Conservation (phyloP, 2,113 vertebrate genomes). For the Gila orcuttii region DNA sequence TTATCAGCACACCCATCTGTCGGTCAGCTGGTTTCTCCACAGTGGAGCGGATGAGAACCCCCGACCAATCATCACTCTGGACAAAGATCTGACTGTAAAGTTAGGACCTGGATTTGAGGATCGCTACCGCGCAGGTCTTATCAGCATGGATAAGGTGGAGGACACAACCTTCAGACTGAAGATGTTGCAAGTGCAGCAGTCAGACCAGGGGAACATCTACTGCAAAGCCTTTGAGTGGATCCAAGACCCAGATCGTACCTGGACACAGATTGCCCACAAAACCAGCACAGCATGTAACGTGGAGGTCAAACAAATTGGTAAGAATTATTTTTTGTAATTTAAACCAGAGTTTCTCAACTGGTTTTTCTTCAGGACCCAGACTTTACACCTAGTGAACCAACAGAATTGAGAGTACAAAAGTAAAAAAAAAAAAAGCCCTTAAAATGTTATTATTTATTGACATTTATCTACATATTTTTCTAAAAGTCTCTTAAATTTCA, state of each 20-base stretch:
- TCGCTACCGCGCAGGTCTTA: slow-evolving; percentile 72
- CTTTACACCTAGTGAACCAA: not conserved
- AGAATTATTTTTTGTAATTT: slow-evolving; percentile 8
- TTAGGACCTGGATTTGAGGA: slow-evolving; percentile 75
- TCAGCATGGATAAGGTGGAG: slow-evolving; percentile 81
- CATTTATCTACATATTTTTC: not conserved
- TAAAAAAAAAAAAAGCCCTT: not conserved
- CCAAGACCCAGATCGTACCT: slow-evolving; percentile 84
- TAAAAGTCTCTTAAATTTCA: not conserved
- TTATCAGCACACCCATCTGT: slow-evolving; percentile 88
- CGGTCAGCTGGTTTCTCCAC: slow-evolving; percentile 82
- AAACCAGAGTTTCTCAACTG: not conserved
- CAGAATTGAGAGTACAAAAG: not conserved
- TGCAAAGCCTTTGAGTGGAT: slow-evolving; percentile 87
- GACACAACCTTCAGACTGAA: slow-evolving; percentile 75
- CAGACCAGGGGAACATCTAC: slow-evolving; percentile 81
- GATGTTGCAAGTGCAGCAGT: slow-evolving; percentile 66
- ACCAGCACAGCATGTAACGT: slow-evolving; percentile 59
- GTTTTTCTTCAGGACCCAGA: not conserved
- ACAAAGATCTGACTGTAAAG: slow-evolving; percentile 79
- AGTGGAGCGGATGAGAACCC: not conserved
- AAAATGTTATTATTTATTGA: not conserved
- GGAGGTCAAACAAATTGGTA: slow-evolving; percentile 67
- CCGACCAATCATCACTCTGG: slow-evolving; percentile 79
- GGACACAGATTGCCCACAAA: slow-evolving; percentile 80